Conservation (phyloP, 2,888 invertebrate species). For the Lapara coniferarum region DNA sequence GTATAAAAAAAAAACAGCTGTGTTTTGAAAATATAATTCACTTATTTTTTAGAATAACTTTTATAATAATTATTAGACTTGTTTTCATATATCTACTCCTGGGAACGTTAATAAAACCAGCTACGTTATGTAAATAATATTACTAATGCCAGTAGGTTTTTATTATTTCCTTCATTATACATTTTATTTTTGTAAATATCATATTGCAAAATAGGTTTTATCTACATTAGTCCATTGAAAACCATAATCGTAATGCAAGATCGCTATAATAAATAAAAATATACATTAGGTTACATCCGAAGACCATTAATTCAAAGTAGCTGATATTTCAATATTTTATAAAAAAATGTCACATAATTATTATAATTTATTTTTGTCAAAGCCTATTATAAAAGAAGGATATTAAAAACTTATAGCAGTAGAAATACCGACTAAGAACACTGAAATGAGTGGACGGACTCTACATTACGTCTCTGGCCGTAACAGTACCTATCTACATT, state of each 20-base stretch:
- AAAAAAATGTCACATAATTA: too few relatives aligned
- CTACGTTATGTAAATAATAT: neutral
- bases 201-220: neutral
- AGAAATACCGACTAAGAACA: too few relatives aligned
- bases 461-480: too few relatives aligned
- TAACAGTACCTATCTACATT: too few relatives aligned
- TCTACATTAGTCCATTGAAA: neutral
- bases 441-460: too few relatives aligned
- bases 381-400: too few relatives aligned
- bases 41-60: too few relatives aligned
- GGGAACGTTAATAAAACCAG: neutral
- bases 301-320: neutral
- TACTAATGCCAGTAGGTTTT: neutral
- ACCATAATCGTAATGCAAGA: neutral
- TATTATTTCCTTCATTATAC: neutral
- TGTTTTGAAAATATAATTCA: too few relatives aligned
- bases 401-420: too few relatives aligned
- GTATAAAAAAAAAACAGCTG: too few relatives aligned
- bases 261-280: neutral
- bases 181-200: neutral
- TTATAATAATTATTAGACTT: too few relatives aligned
- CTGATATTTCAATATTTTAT: neutral
- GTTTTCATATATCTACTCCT: neutral
- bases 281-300: slow-evolving; percentile 3
- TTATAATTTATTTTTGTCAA: too few relatives aligned